Percentiles rank a stretch among this genome's conserved stretches.
These are phyloP conservation scores for Hiodon alosoides DNA, from an alignment of 2,113 vertebrate species.

Conservation along the genomic window DNA sequence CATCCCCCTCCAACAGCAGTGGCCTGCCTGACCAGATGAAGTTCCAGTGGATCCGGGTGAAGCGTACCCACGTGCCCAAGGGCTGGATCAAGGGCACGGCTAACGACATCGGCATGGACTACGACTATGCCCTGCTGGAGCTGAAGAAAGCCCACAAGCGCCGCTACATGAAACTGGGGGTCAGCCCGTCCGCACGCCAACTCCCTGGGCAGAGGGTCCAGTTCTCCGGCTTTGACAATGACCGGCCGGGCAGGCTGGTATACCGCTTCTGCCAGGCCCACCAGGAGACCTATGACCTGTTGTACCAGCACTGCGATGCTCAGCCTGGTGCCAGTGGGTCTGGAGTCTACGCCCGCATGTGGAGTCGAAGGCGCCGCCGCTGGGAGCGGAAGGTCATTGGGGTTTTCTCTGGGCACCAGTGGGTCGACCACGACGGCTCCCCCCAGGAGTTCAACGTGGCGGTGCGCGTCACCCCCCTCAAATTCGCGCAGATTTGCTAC, in stretches of 20 bases:
- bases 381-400: constrained; percentile 58
- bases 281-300: constrained; percentile 84
- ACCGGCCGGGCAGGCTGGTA: constrained; percentile 80
- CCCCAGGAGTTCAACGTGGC: constrained; percentile 93
- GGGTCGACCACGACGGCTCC: constrained; percentile 83
- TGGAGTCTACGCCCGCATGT: constrained; percentile 91
- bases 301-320: constrained; percentile 91
- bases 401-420: constrained; percentile 93
- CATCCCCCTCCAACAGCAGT: constrained; percentile 42
- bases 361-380: constrained; percentile 72
- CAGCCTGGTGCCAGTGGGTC: constrained; percentile 91
- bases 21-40: constrained; percentile 71
- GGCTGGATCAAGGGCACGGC: constrained; percentile 94
- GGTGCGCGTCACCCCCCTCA: constrained; percentile 89
- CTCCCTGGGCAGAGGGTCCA: constrained; percentile 84
- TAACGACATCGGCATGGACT: constrained; percentile 97
- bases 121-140: constrained; percentile 89
- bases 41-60: constrained; percentile 95
- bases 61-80: constrained; percentile 89
- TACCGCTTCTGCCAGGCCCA: constrained; percentile 88
- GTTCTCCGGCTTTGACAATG: constrained; percentile 90
- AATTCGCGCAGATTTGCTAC: constrained; percentile 96
- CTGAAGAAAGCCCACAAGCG: constrained; percentile 91
- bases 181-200: constrained; percentile 75
- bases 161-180: constrained; percentile 88